A percentile compares a stretch with the other conserved stretches of the same genome.
Conservation (phyloP, 2,888 invertebrate species). For the Ypsolopha scabrella region DNA sequence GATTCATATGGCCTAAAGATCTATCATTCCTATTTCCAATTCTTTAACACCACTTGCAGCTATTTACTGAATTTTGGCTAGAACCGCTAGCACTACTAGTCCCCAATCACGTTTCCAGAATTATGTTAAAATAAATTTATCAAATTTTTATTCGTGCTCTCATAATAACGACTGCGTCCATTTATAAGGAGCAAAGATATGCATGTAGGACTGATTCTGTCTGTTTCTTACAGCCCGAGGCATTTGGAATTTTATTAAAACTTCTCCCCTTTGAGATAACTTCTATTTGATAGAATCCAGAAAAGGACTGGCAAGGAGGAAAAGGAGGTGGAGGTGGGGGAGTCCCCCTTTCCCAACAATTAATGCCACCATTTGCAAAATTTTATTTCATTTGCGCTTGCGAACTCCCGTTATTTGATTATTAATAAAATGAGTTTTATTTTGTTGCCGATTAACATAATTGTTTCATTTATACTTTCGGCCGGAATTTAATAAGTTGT, state of each 20-base stretch:
- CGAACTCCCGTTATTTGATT: conserved; percentile 62
- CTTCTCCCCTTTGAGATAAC: conserved; percentile 63
- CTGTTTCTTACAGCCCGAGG: conserved; percentile 51
- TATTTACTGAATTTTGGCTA: too few species aligned
- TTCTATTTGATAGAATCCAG: conserved; percentile 61
- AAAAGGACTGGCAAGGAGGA: conserved; percentile 7
- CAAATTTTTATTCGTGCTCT: too few species aligned
- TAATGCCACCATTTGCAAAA: conserved; percentile 60
- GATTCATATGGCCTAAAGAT: too few species aligned
- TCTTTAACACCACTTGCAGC: too few species aligned
- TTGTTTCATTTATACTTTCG: conserved; percentile 61
- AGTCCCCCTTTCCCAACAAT: conserved; percentile 34
- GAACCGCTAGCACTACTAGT: too few species aligned
- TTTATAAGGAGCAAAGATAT: conserved; percentile 33
- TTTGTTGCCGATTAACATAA: conserved; percentile 63
- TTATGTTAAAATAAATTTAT: too few species aligned
- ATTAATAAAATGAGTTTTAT: conserved; percentile 67
- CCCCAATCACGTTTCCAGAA: too few species aligned
- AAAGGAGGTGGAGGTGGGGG: conserved; percentile 17
- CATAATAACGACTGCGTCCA: conserved; percentile 4
- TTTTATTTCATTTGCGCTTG: conserved; percentile 60
- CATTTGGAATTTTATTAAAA: conserved; percentile 65
- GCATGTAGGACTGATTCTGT: conserved; percentile 46
- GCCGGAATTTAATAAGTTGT: conserved; percentile 44
- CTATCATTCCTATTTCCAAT: too few species aligned